phyloP scores from a whole-genome alignment of 2,888 invertebrate genomes.

The Frankliniella fusca region DNA sequence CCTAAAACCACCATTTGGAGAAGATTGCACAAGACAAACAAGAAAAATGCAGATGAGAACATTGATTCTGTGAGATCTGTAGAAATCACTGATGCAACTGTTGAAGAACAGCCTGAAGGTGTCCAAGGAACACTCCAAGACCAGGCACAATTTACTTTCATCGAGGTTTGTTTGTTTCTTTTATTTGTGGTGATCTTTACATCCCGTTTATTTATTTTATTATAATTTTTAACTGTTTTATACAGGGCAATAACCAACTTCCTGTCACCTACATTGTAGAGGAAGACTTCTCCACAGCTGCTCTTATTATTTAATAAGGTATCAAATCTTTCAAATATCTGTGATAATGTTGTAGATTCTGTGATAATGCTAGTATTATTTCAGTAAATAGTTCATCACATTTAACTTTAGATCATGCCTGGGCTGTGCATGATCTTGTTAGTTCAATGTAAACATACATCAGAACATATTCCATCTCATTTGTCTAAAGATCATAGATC shows the following conservation, averaged over 20 bases:
- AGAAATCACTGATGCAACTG: neutral
- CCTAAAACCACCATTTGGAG: conserved; percentile 51
- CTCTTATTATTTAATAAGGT: conserved; percentile 5
- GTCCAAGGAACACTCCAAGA: neutral
- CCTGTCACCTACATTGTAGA: neutral
- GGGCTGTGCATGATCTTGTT: too few species aligned
- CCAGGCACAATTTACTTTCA: neutral
- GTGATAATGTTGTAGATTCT: neutral
- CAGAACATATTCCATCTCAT: too few species aligned
- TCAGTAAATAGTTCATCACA: neutral
- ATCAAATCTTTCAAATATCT: neutral
- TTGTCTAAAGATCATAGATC: too few species aligned
- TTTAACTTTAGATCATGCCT: neutral
- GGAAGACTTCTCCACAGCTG: conserved; percentile 31
- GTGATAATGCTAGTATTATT: neutral
- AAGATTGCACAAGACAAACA: conserved; percentile 44
- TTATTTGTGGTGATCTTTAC: conserved; percentile 37
- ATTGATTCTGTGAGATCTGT: neutral
- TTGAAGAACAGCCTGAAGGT: neutral
- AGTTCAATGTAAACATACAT: too few species aligned
- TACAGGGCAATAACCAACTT: conserved; percentile 24
- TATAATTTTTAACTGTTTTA: neutral
- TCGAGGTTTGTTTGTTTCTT: conserved; percentile 32
- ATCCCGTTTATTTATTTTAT: conserved; percentile 27
- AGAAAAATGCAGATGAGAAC: neutral